Evolutionary conservation across 1,140 invertebrate species (phyloP).

Genomic region (Cephus cinctus): DNA sequence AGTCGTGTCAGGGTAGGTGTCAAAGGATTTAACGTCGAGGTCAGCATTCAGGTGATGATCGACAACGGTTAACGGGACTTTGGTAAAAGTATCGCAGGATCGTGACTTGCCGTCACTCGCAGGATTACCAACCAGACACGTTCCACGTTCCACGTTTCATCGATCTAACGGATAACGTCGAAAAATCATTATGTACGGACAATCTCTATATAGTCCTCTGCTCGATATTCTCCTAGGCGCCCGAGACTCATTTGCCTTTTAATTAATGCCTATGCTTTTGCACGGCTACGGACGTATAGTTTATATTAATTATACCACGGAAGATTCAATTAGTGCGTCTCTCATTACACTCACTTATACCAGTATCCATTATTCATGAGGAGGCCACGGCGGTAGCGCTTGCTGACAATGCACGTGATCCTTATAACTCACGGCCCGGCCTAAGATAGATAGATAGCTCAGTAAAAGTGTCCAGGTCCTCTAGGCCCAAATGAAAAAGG

Average conservation of each 20-base stretch:
- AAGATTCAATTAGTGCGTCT: constrained; percentile 55
- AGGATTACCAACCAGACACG: background rate
- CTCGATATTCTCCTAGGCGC: constrained; percentile 4
- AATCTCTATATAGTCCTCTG: too few species aligned
- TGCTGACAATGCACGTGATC: constrained; percentile 38
- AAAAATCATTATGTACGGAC: background rate
- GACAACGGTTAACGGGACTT: constrained; percentile 14
- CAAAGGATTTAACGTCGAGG: constrained; percentile 33
- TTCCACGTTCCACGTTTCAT: too few species aligned
- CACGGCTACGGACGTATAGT: constrained; percentile 34
- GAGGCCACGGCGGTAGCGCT: constrained; percentile 24
- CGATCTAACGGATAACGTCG: background rate
- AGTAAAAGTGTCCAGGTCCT: too few species aligned
- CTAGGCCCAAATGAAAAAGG: too few species aligned
- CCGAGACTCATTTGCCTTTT: constrained; percentile 30
- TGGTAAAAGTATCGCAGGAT: constrained; percentile 24
- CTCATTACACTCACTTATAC: constrained; percentile 53
- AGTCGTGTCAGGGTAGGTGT: too few species aligned
- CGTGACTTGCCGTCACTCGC: constrained; percentile 25
- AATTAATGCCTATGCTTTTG: constrained; percentile 41
- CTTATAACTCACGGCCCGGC: constrained; percentile 20
- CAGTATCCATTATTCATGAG: constrained; percentile 52
- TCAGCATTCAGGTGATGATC: constrained; percentile 40
- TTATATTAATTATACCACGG: constrained; percentile 53
- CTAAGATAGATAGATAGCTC: background rate